Base-by-base conservation (phyloP, 2,888 invertebrate genomes). In the Drosophila anceps region DNA sequence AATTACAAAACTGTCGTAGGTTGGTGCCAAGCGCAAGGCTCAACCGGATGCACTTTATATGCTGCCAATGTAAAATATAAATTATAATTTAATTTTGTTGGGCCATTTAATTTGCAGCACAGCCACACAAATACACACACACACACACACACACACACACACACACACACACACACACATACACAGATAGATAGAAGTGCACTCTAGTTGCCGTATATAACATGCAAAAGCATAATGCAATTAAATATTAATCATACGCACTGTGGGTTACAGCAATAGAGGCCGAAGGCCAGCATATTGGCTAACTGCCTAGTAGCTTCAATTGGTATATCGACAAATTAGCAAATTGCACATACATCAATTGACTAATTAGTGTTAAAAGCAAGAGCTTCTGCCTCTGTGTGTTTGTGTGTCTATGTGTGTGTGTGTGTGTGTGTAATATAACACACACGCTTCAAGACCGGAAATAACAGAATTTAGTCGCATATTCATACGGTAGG, bases 231-330 rank as follows among this genome's bases (percentile, higher is more conserved):
- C 73, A 74, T 78, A 86, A 86, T 79, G 79, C 77, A 82, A 86
- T 84, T 84, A 84, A 85, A 84, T 84, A 85, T 85, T 85, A 87
- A 85, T 84, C 84, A 87, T 87, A 81, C 82, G 78, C 74, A 79
- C 69, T 82, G 71, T 72, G 51, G 54, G 13, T 5, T 41, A 44
- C 33, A 29, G 43, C 33, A 46, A 46, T 33, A 46, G 53, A 54
- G 54, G 20, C 54, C 44, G 48, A 50, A 55, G 29, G 48, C 71
- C 70, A 66, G 63, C 71, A 71, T 64, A 64, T 73, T 69, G 73
- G 53, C 53, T 20, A 57, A 51, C 31, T 61, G 50, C 9, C 44
- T 27, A 53, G 37, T 31, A 67, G 63, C 41, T 73, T 39, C 46
- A 55, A 68, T 78, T 74, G 67, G 64, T 53, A 41, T 78, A 77